Conservation (phyloP, 2,113 vertebrate genomes). For the Rhodinocichla rosea region DNA sequence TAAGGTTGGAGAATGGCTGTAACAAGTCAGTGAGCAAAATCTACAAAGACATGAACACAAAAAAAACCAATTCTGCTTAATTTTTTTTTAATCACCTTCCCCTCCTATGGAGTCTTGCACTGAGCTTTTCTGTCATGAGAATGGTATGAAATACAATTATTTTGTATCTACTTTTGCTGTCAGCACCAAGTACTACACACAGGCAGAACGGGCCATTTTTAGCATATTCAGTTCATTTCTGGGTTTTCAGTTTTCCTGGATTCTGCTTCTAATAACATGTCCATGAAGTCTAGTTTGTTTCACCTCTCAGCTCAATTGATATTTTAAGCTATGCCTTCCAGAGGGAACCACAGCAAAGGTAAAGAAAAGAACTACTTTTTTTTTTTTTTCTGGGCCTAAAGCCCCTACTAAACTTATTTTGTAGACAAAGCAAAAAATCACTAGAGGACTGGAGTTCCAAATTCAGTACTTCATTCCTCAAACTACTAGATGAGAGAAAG, state of each 20-base stretch:
- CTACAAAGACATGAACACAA: neutral
- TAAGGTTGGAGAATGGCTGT: neutral
- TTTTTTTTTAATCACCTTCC: neutral
- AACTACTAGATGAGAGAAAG: neutral
- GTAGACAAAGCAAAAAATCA: neutral
- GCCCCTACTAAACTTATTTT: neutral
- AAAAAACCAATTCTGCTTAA: neutral
- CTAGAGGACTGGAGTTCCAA: neutral
- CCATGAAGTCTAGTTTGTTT: neutral
- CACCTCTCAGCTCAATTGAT: neutral
- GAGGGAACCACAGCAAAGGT: neutral
- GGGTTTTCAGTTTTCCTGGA: neutral
- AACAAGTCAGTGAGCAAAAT: neutral
- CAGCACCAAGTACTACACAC: neutral
- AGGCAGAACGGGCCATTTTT: neutral
- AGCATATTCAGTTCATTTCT: neutral
- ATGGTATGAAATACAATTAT: neutral
- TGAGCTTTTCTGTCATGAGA: neutral
- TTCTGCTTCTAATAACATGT: neutral
- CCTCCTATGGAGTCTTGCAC: neutral
- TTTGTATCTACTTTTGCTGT: neutral
- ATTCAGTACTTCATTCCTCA: neutral
- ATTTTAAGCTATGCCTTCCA: neutral
- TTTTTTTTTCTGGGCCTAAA: neutral
- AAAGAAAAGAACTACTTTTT: neutral